Conservation (phyloP, 1,140 invertebrate genomes). For the Drosophila parvula region DNA sequence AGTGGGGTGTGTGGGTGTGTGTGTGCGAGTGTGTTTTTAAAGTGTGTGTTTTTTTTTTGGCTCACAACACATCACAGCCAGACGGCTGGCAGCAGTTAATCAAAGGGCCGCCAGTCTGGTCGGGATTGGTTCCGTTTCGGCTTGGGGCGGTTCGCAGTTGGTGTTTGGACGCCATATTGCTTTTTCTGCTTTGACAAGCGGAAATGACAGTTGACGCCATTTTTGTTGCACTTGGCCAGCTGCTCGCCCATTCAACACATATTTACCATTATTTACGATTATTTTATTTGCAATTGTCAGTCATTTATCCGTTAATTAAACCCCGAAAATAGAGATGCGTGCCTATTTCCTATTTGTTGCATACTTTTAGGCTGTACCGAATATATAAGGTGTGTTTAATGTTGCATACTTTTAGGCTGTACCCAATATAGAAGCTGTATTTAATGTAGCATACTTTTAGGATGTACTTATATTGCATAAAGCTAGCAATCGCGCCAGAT, state of each 20-base stretch:
- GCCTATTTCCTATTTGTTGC: no score
- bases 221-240: slow-evolving; percentile 29
- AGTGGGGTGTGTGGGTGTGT: neutral
- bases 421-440: no score
- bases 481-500: no score
- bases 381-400: no score
- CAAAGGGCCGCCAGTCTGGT: slow-evolving; percentile 30
- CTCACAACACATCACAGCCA: neutral
- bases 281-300: slow-evolving; percentile 31
- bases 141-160: neutral
- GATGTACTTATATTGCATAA: no score
- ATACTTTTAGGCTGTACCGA: no score
- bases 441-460: no score
- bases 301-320: neutral
- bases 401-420: no score
- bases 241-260: slow-evolving; percentile 24
- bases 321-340: neutral
- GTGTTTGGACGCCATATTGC: slow-evolving; percentile 33
- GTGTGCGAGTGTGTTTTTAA: neutral
- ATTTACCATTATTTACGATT: slow-evolving; percentile 41
- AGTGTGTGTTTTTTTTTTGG: slow-evolving; percentile 13
- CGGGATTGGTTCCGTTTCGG: neutral
- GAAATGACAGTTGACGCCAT: slow-evolving; percentile 60
- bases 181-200: slow-evolving; percentile 52
- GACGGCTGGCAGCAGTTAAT: slow-evolving; percentile 47